phyloP scores from a whole-genome alignment of 2,888 invertebrate genomes.

The Melinaea menophilus region DNA sequence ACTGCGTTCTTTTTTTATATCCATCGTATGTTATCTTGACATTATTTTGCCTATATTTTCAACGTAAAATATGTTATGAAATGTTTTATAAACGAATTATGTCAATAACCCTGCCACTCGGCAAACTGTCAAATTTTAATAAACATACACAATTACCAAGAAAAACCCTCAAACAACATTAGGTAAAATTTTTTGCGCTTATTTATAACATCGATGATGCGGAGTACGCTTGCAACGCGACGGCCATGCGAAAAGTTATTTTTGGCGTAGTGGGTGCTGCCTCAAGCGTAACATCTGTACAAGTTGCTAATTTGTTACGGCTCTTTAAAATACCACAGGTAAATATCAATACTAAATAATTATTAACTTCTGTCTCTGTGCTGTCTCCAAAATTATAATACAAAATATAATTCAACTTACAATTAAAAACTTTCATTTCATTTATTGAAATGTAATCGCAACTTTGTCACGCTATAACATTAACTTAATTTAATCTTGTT shows the following conservation, averaged over 20 bases:
- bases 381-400: slow-evolving; percentile 14
- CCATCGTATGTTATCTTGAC: too few relatives aligned
- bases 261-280: slow-evolving; percentile 65
- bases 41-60: too few relatives aligned
- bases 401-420: slow-evolving; percentile 15
- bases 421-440: slow-evolving; percentile 20
- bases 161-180: too few relatives aligned
- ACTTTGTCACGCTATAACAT: slow-evolving; percentile 10
- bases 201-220: slow-evolving; percentile 91
- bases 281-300: slow-evolving; percentile 97
- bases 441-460: slow-evolving; percentile 1
- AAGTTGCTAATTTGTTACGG: slow-evolving; percentile 89
- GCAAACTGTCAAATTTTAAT: too few relatives aligned
- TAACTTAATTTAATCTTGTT: slow-evolving; percentile 11
- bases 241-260: slow-evolving; percentile 87
- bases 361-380: too few relatives aligned
- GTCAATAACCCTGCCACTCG: too few relatives aligned
- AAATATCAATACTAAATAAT: background rate
- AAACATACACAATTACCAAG: too few relatives aligned
- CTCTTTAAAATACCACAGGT: slow-evolving; percentile 93
- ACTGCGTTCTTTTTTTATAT: too few relatives aligned
- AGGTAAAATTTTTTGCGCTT: background rate
- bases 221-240: slow-evolving; percentile 91
- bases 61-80: too few relatives aligned
- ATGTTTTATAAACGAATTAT: too few relatives aligned